Base-by-base conservation (phyloP, 2,888 invertebrate genomes). In the Embidobia sp. region DNA sequence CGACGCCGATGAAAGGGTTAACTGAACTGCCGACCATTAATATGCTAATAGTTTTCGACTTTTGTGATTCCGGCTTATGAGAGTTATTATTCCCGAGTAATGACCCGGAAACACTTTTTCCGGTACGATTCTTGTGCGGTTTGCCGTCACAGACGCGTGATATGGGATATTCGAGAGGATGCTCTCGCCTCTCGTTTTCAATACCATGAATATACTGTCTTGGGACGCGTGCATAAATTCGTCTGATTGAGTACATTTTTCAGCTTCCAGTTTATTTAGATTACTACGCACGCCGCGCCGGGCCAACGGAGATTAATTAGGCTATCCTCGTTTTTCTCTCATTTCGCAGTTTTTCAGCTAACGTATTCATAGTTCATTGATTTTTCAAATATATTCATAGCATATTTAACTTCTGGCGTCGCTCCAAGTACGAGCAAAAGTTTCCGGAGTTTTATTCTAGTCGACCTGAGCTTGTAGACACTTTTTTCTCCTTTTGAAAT, bases 11-110 rank as follows among this genome's bases (percentile, higher is more conserved):
- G 89, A 89, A 89, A 89, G 89, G 89, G 89, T 89, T 89, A 88
- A 89, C 88, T 88, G 84, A 84, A 87, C 89, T 88, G 88, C 88
- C 89, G 85, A 84, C 87, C 88, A 89, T 89, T 89, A 89, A 89
- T 89, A 89, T 89, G 89, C 88, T 89, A 89, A 89, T 89, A 89
- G 89, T 88, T 88, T 88, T 87, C 84, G 87, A 88, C 87, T 88
- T 88, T 88, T 85, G 85, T 86, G 86, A 87, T 87, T 87, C 87
- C 83, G 84, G 86, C 88, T 87, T 87, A 86, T 85, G 87, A 86
- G 87, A 86, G 87, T 86, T 86, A 89, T 89, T 89, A 89, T 88
- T 82, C 83, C 79, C 81, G 85, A 82, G 86, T 89, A 89, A 89
- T 89, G 89, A 89, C 88, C 88, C 88, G 87, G 85, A 87, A 89